Evolutionary conservation across 2,888 invertebrate species (phyloP).

Genomic region (Microplitis manilae): DNA sequence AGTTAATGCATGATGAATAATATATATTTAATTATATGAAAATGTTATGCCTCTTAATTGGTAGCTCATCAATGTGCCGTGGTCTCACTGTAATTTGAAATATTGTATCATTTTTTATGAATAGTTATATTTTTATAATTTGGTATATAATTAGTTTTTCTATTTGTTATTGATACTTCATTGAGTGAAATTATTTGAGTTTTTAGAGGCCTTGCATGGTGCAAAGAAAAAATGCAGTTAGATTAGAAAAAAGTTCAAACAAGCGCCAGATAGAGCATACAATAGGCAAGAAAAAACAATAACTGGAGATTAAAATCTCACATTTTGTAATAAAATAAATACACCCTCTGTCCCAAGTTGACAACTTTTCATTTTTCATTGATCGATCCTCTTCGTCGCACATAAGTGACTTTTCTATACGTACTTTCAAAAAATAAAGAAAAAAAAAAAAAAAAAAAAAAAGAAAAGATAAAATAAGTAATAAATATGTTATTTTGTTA

Average conservation of each 20-base stretch:
- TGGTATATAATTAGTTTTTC: constrained; percentile 25
- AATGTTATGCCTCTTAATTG: constrained; percentile 63
- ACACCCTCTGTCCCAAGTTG: constrained; percentile 9
- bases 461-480: constrained; percentile 29
- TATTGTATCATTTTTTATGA: constrained; percentile 42
- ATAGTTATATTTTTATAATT: constrained; percentile 25
- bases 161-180: background rate
- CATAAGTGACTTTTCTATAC: constrained; percentile 32
- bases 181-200: constrained; percentile 4
- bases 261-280: constrained; percentile 19
- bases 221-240: constrained; percentile 6
- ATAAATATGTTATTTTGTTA: constrained; percentile 12
- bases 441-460: constrained; percentile 30
- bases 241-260: background rate
- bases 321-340: background rate
- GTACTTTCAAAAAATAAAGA: constrained; percentile 29
- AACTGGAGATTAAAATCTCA: constrained; percentile 29
- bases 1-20: constrained; percentile 63
- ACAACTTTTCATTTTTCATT: constrained; percentile 12
- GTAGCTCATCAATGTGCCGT: constrained; percentile 70
- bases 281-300: constrained; percentile 27
- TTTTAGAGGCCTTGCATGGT: constrained; percentile 32
- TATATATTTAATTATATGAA: constrained; percentile 55
- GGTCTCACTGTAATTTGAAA: constrained; percentile 70
- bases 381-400: constrained; percentile 28